phyloP scores from a whole-genome alignment of 2,888 invertebrate genomes.

The Eulithis prunata region DNA sequence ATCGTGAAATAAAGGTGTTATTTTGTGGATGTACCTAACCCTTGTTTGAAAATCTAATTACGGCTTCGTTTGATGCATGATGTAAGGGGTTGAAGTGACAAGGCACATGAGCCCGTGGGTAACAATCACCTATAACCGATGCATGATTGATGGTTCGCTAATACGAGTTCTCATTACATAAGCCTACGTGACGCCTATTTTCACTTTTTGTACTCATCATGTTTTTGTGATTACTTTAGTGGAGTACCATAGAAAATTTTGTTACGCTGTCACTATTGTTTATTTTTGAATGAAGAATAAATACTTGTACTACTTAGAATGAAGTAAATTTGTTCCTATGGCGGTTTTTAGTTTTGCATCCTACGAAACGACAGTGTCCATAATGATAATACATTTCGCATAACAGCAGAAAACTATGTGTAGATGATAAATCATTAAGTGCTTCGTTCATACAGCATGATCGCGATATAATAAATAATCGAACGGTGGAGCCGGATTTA shows the following conservation, averaged over 20 bases:
- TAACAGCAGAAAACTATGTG: too few species aligned
- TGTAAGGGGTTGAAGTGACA: conserved; percentile 55
- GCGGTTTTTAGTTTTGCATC: too few species aligned
- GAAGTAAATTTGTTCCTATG: too few species aligned
- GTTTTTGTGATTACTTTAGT: neutral
- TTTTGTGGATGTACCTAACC: conserved; percentile 1
- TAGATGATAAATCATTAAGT: neutral
- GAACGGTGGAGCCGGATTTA: conserved; percentile 19
- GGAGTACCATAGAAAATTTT: neutral
- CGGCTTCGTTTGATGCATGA: conserved; percentile 49
- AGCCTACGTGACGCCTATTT: conserved; percentile 39
- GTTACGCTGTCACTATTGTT: too few species aligned
- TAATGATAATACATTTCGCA: too few species aligned
- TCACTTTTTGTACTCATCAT: neutral
- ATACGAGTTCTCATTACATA: conserved; percentile 63
- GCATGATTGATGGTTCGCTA: conserved; percentile 67
- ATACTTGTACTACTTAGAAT: too few species aligned
- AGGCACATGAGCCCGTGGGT: conserved; percentile 50
- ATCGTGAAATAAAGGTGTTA: neutral
- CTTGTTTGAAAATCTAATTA: conserved; percentile 35
- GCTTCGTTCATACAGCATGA: conserved; percentile 2
- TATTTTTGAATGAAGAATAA: too few species aligned
- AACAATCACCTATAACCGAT: conserved; percentile 59
- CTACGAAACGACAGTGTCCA: too few species aligned
- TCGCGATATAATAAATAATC: conserved; percentile 13